A percentile compares a stretch with the other conserved stretches of the same genome.
These are phyloP conservation scores for Digitonthophagus gazella DNA, from an alignment of 2,888 invertebrate genomes.

Conservation along the genomic window DNA sequence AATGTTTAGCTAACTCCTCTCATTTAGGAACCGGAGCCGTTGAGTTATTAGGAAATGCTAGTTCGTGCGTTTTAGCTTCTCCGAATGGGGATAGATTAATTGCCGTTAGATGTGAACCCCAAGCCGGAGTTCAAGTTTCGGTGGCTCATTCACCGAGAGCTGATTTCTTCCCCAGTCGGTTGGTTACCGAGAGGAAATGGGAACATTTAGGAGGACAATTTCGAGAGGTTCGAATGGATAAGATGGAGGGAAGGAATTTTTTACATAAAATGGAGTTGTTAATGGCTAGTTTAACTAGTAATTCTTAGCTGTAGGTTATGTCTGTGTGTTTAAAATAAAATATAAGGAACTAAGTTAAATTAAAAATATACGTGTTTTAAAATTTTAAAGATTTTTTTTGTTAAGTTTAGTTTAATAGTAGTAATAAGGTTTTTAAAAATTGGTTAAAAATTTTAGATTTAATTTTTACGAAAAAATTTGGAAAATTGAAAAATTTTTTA, in stretches of 20 bases:
- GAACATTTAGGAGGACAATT: constrained; percentile 91
- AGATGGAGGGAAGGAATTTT: constrained; percentile 95
- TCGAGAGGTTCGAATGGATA: constrained; percentile 85
- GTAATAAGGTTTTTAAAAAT: neutral
- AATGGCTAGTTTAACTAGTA: constrained; percentile 85
- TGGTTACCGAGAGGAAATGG: constrained; percentile 91
- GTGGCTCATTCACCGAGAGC: constrained; percentile 86
- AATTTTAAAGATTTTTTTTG: neutral
- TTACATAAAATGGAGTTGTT: constrained; percentile 94
- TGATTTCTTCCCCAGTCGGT: constrained; percentile 82
- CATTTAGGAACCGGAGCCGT: constrained; percentile 80
- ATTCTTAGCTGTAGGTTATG: constrained; percentile 52
- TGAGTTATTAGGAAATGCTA: constrained; percentile 89
- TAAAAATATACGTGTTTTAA: neutral
- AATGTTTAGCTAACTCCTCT: constrained; percentile 82
- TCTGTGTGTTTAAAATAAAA: constrained; percentile 3
- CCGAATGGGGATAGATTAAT: constrained; percentile 85
- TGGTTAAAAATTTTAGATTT: too few species aligned
- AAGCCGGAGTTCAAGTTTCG: constrained; percentile 82
- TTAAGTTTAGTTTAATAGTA: neutral
- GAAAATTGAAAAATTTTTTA: too few species aligned
- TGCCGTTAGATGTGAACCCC: constrained; percentile 87
- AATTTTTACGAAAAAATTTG: too few species aligned
- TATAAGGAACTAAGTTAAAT: neutral
- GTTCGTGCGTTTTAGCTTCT: constrained; percentile 86